Base-by-base conservation (phyloP, 23 tunicate species). In the Diplosoma virens region DNA sequence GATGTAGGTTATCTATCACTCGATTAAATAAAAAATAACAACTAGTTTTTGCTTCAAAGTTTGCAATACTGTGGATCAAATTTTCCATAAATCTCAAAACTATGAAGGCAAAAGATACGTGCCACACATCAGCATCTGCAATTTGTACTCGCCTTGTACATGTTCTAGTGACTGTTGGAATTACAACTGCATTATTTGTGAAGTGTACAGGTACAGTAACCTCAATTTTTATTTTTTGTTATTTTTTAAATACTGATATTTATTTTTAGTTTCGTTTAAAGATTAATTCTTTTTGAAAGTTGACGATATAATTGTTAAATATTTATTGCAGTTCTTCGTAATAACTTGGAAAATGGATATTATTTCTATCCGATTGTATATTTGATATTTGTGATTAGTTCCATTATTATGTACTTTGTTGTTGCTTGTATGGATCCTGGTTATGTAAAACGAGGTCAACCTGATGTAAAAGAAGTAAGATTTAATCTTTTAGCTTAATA, bases 341-440 rank as follows among this genome's bases (percentile, higher is more conserved):
- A 37, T n/a, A 59, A 81, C 28, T 47, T 87, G 37, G 70, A 76
- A 7, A 35, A 35, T 16, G 83, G 83, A 3, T 17, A 32, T 4
- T 59, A 32, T 68, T 30, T 75, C 41, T 79, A 71, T 11, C 96
- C 88, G 11, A 33, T 71, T 0, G 2, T 71, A 6, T 89, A 76
- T 47, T 26, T 81, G 14, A 24, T 71, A 3, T 77, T 75, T 27
- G 72, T 87, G n/a, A 16, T 79, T 30, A 18, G 46, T 34, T 92
- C 97, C 18, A 28, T 92, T 1, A 76, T 76, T 25, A 56, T 92
- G 68, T 92, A 92, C 47, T 85, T 85, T 53, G 31, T 71, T 35
- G 97, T 92, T 37, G 84, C 97, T 25, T 85, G 66, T 33, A 85
- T 92, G 92, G 97, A 92, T 52, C 97, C 97, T 25, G 97, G 97